Base-by-base conservation (phyloP, 2,888 invertebrate genomes). In the Tortricodes alternella region DNA sequence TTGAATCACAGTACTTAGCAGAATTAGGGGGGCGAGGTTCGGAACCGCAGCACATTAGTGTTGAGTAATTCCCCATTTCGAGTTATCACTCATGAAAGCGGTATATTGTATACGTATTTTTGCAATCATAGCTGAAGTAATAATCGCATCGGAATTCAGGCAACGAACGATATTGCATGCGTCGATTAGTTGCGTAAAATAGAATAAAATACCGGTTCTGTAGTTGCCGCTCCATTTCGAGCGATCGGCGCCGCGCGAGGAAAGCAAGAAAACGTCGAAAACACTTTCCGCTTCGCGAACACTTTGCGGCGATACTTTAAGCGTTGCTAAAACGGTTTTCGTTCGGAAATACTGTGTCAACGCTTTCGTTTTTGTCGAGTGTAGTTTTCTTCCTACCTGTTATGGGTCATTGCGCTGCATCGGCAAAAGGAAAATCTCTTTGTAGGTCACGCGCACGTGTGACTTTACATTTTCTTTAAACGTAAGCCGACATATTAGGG, bases 161-260 rank as follows among this genome's bases (percentile, higher is more conserved):
- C 76, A 74, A 80, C 78, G 73, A 74, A 80, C 78, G 73, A 73
- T 76, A 80, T 85, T 88, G 86, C 56, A 50, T 56, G 50, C 86
- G 80, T 78, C 70, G 75, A 71, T 67, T 63, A 66, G 76, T 89
- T 89, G 86, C 87, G 85, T 81, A 89, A 87, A 85, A 68, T 73
- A 65, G 74, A 69, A 74, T 74, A 74, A 78, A 74, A 71, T 63
- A 82, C 84, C 85, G 79, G 79, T 86, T 80, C 76, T 71, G 68
- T 61, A 64, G 68, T 80, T 81, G 70, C 78, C 86, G 86, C 83
- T 86, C 88, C 78, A 85, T 85, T 88, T 85, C 81, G 80, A 77
- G 65, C 69, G 68, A 62, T 67, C 66, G 64, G 53, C 62, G 67
- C 55, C 60, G 61, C 52, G 63, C 70, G 70, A 70, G 71, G 71